Conservation (phyloP, 1,140 invertebrate species). For the Drosophila parabipectinata region DNA sequence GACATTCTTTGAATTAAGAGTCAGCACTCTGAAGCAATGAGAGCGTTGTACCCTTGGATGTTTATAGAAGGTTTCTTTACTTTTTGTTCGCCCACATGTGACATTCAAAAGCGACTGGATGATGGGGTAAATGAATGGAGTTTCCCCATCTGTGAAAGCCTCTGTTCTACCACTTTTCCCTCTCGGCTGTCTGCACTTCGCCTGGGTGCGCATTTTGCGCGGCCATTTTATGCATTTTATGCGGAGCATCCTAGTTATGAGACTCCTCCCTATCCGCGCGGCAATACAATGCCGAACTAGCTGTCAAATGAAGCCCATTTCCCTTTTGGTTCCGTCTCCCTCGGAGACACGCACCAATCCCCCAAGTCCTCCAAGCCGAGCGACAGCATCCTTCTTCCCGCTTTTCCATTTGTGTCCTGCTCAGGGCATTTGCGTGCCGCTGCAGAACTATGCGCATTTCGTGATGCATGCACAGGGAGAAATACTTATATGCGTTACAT, state of each 20-base stretch:
- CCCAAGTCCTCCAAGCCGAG: conserved; percentile 19
- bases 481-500: neutral
- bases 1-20: neutral
- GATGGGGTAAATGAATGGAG: neutral
- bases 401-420: conserved; percentile 35
- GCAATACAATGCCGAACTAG: conserved; percentile 75
- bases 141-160: neutral
- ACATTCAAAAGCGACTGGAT: no score
- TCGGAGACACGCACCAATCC: conserved; percentile 42
- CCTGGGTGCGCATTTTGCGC: conserved; percentile 64
- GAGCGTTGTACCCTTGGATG: neutral
- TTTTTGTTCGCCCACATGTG: conserved; percentile 10
- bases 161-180: neutral
- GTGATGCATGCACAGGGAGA: conserved; percentile 36
- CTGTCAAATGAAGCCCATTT: conserved; percentile 81
- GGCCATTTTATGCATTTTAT: conserved; percentile 55
- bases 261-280: conserved; percentile 8
- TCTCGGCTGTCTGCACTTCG: conserved; percentile 4
- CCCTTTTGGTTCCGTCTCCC: conserved; percentile 12
- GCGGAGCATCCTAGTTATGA: conserved; percentile 45
- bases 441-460: conserved; percentile 73
- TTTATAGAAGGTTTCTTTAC: neutral
- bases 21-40: neutral
- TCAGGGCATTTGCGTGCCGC: conserved; percentile 55
- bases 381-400: conserved; percentile 33